Conservation (phyloP, 2,888 invertebrate genomes). For the Gnatocerus cornutus region DNA sequence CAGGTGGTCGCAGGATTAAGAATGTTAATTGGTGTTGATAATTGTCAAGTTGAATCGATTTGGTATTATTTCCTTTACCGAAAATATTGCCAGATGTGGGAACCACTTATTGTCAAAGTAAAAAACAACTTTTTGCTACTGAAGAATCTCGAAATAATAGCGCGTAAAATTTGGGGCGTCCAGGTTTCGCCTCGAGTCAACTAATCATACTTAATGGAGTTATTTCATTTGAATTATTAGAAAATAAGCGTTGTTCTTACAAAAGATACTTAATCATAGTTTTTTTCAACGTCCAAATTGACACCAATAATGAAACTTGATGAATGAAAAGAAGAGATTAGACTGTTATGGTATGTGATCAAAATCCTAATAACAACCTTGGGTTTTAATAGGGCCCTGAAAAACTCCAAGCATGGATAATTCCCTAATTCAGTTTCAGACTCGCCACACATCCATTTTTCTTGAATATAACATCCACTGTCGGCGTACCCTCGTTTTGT, state of each 20-base stretch:
- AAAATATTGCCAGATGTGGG: background rate
- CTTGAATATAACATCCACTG: conserved; percentile 12
- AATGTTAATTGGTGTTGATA: too few species aligned
- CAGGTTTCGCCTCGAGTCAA: conserved; percentile 32
- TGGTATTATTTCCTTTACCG: too few species aligned
- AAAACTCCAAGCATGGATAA: conserved; percentile 27
- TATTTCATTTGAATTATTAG: conserved; percentile 36
- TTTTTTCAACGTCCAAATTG: conserved; percentile 27
- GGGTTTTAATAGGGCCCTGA: conserved; percentile 17
- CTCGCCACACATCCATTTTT: conserved; percentile 27
- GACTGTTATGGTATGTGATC: conserved; percentile 31
- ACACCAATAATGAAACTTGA: conserved; percentile 35
- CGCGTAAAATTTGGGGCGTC: conserved; percentile 8
- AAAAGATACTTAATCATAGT: conserved; percentile 28
- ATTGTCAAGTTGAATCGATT: too few species aligned
- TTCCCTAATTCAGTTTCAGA: conserved; percentile 31
- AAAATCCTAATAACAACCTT: conserved; percentile 34
- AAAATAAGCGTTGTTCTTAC: conserved; percentile 23
- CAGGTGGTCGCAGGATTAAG: too few species aligned
- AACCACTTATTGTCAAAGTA: conserved; percentile 6
- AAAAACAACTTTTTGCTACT: conserved; percentile 15
- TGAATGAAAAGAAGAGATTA: conserved; percentile 26
- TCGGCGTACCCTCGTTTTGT: conserved; percentile 15
- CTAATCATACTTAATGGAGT: conserved; percentile 36
- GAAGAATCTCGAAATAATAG: conserved; percentile 30